phyloP scores from a whole-genome alignment of 2,888 invertebrate genomes.

The Psococerastis gibbosa region DNA sequence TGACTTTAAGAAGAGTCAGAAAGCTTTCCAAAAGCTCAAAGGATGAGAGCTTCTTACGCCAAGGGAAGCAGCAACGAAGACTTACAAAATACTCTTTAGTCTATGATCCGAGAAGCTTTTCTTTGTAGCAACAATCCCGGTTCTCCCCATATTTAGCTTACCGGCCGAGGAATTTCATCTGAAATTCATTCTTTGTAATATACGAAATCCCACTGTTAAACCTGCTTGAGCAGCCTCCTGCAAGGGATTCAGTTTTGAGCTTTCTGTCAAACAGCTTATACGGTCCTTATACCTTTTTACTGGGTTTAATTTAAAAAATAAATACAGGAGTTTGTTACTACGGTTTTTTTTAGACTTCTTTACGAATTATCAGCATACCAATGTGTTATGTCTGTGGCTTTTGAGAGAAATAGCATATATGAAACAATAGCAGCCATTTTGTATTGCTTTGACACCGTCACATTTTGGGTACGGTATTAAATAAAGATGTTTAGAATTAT shows the following conservation, averaged over 20 bases:
- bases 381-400: no score
- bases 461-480: no score
- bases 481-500: no score
- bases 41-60: background rate
- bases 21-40: background rate
- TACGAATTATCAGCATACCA: no score
- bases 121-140: slow-evolving; percentile 4
- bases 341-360: no score
- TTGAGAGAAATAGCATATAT: no score
- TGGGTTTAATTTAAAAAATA: slow-evolving; percentile 9
- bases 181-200: slow-evolving; percentile 9
- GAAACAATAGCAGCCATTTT: no score
- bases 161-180: background rate
- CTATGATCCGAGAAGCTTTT: slow-evolving; percentile 6
- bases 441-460: no score
- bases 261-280: slow-evolving; percentile 7
- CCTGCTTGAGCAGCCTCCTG: background rate
- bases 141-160: slow-evolving; percentile 8
- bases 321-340: slow-evolving; percentile 3
- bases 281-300: slow-evolving; percentile 6
- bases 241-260: background rate
- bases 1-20: background rate
- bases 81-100: slow-evolving; percentile 10
- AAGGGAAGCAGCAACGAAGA: background rate
- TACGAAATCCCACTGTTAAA: background rate